Percentiles rank a stretch among this genome's conserved stretches.
Evolutionary conservation across 1,140 invertebrate genomes (phyloP).

Genomic region (Penaeus japonicus): DNA sequence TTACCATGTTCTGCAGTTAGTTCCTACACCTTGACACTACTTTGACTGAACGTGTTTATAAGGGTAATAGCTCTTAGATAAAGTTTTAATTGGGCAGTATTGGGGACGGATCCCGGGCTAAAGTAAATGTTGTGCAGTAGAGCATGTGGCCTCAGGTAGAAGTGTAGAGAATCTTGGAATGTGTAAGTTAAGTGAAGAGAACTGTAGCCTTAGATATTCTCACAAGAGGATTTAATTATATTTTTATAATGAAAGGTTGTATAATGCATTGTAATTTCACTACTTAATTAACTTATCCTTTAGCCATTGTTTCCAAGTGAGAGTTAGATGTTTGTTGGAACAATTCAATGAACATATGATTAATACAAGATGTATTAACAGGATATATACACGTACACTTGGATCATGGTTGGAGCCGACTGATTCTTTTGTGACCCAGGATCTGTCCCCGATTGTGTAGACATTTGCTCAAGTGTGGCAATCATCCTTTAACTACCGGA

Average conservation of each 20-base stretch:
- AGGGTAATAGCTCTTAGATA: constrained; percentile 13
- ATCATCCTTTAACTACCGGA: not conserved
- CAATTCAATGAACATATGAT: not conserved
- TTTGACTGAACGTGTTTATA: not conserved
- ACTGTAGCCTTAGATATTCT: too few species aligned
- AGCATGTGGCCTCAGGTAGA: not conserved
- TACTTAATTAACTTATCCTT: too few species aligned
- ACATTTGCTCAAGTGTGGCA: constrained; percentile 13
- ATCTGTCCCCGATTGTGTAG: constrained; percentile 20
- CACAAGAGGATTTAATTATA: too few species aligned
- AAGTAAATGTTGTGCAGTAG: too few species aligned
- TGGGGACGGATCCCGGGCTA: constrained; percentile 3
- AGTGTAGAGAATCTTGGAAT: not conserved
- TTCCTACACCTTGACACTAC: not conserved
- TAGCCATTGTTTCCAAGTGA: too few species aligned
- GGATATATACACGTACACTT: not conserved
- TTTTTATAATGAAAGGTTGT: too few species aligned
- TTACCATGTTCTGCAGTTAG: not conserved
- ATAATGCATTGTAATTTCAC: too few species aligned
- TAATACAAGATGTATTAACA: not conserved
- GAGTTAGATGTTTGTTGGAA: too few species aligned
- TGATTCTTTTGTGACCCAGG: not conserved
- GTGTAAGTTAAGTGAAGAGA: not conserved
- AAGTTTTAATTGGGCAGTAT: constrained; percentile 15
- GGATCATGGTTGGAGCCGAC: not conserved